phyloP scores from a whole-genome alignment of 1,140 invertebrate species.

The Epicauta chinensis region DNA sequence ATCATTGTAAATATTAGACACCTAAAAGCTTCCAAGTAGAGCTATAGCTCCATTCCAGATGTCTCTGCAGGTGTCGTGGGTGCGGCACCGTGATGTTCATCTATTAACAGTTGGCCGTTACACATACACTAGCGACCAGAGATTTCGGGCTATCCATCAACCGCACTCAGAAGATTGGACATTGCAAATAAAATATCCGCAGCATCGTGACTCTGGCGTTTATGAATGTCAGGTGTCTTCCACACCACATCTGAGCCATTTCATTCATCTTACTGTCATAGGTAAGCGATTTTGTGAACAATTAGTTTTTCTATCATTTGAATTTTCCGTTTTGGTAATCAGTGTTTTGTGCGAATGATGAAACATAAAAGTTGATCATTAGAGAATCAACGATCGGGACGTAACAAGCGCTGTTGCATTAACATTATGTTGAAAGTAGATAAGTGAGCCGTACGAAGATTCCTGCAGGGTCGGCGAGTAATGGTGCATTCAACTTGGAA shows the following conservation, averaged over 20 bases:
- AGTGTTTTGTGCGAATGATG: too few relatives aligned
- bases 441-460: too few relatives aligned
- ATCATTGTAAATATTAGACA: too few relatives aligned
- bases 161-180: constrained; percentile 84
- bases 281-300: constrained; percentile 60
- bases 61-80: constrained; percentile 81
- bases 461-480: too few relatives aligned
- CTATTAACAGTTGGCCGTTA: constrained; percentile 83
- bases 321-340: too few relatives aligned
- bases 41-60: constrained; percentile 50
- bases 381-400: too few relatives aligned
- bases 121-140: constrained; percentile 85
- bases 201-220: constrained; percentile 63
- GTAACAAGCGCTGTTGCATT: too few relatives aligned
- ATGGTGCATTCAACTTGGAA: too few relatives aligned
- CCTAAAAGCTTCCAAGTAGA: constrained; percentile 8
- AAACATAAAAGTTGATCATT: too few relatives aligned
- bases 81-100: constrained; percentile 81
- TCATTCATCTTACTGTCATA: constrained; percentile 67
- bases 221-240: constrained; percentile 81
- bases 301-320: neutral
- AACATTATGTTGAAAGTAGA: too few relatives aligned
- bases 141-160: constrained; percentile 78
- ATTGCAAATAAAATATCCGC: constrained; percentile 67
- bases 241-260: constrained; percentile 68